These are phyloP conservation scores for Drosophila parvula DNA, from an alignment of 1,140 invertebrate species.

Conservation along the genomic window DNA sequence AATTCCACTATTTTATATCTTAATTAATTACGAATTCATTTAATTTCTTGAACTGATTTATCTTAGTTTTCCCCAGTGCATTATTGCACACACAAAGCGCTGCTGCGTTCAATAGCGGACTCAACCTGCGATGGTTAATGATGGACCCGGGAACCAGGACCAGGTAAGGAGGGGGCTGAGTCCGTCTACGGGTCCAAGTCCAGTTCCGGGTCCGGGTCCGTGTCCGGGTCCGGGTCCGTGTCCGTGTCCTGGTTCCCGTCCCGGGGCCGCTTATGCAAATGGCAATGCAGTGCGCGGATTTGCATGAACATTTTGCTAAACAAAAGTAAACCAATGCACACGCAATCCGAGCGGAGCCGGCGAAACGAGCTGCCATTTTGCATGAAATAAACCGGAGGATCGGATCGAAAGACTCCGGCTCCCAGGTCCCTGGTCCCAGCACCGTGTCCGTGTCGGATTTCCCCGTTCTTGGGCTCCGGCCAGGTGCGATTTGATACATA, in stretches of 20 bases:
- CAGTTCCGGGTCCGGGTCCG: slow-evolving; percentile 13
- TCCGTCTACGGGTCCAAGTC: slow-evolving; percentile 2
- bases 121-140: slow-evolving; percentile 48
- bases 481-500: slow-evolving; percentile 6
- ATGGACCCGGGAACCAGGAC: slow-evolving; percentile 34
- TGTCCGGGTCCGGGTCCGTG: background rate
- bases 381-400: slow-evolving; percentile 35
- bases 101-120: slow-evolving; percentile 47
- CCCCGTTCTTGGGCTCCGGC: background rate
- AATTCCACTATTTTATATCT: background rate
- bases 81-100: slow-evolving; percentile 22
- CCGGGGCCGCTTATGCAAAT: slow-evolving; percentile 64
- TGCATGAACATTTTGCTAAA: slow-evolving; percentile 61
- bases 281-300: slow-evolving; percentile 54
- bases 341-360: slow-evolving; percentile 41
- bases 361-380: slow-evolving; percentile 37
- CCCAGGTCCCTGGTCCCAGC: background rate
- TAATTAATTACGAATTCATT: too few species aligned
- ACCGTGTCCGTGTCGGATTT: slow-evolving; percentile 8
- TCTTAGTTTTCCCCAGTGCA: background rate
- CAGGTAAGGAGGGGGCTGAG: slow-evolving; percentile 1
- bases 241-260: slow-evolving; percentile 16
- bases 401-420: slow-evolving; percentile 7
- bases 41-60: too few species aligned
- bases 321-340: slow-evolving; percentile 55